Base-by-base conservation (phyloP, 1,140 invertebrate species). In the Macrocentrus cingulum region DNA sequence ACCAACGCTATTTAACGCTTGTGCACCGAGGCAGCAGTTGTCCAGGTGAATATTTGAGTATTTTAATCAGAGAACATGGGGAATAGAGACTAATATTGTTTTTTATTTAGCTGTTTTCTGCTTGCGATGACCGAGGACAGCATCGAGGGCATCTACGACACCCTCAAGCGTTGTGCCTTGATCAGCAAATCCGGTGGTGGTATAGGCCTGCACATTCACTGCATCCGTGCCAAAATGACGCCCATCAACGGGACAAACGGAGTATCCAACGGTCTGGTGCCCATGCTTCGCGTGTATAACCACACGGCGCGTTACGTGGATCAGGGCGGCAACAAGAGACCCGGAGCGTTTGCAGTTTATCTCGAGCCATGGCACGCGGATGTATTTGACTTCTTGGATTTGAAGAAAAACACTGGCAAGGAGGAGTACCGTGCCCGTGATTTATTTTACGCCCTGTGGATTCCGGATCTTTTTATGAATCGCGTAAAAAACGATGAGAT, bases 341-440 rank as follows among this genome's bases (percentile, higher is more conserved):
- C 97, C 9, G 96, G 97, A 25, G 95, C 97, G 11, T 98, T 98
- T 84, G 95, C 97, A n/a, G 89, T 99, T 59, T 99, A 99, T 71
- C 70, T 99, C 15, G 98, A 99, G 76, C 97, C 98, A 2, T 99
- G 98, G 98, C 98, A 99, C 81, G 88, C 95, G 0, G 97, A 99
- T 77, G 84, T 99, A 46, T 96, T 97, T 76, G 94, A 97, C 52
- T 99, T 98, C 79, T 77, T 98, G 37, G 91, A 97, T 71, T 79
- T 97, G 29, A 93, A 91, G 63, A 98, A 97, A 69, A 98, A 99
- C n/a, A 52, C 36, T 9, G 50, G 81, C 1, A 92, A 92, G 69
- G 96, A 98, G 76, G 94, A 98, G 79, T 79, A 89, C 22, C 81
- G 95, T 53, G 96, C 96, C 0, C 84, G 97, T 57, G 97, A 99